Evolutionary conservation across 1,140 invertebrate species (phyloP), one percentile per base, ranked within the genome.

Genomic region (Daktulosphaira vitifoliae): DNA sequence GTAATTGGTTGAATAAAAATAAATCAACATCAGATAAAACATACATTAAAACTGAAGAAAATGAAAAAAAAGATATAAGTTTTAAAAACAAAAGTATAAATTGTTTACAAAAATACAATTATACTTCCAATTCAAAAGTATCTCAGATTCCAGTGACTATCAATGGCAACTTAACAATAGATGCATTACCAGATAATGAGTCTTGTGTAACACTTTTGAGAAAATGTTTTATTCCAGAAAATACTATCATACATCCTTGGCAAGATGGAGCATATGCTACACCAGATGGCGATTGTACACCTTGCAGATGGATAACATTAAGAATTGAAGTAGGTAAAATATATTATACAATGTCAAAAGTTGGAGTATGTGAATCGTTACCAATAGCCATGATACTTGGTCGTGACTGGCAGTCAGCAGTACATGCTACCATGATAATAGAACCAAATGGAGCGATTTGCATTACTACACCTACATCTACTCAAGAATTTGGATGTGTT

Each of bases 381-480:
- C 46, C 46, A 48, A 48, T 48, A 1, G 46, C 46, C 2, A 48
- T 48, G 20, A 48, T 48, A 9, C 22, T 48, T 25, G 46, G 46
- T 3, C 46, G 46, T 1, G 46, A 48, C 3, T 48, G 46, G 46
- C 20, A 48, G n/a, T 48, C 20, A 48, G 46, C 46, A 25, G 46
- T 48, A 48, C 22, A 48, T 25, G 46, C 46, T 22, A 48, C 46
- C 15, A 48, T 48, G 6, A 48, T 48, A 1, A 48, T 48, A 15
- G 46, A 48, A 48, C 46, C 46, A 23, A 48, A 48, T 13, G 46
- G 46, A 1, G 46, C 22, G 25, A 48, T 48, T 22, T 48, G 22
- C 9, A 48, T 48, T 48, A 48, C 20, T 48, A 48, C 46, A 13
- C 46, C 46, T 48, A 48, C 46, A 11, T 48, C 48, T 49, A 49